phyloP scores from a whole-genome alignment of 2,113 vertebrate genomes.

The Plectropomus leopardus region DNA sequence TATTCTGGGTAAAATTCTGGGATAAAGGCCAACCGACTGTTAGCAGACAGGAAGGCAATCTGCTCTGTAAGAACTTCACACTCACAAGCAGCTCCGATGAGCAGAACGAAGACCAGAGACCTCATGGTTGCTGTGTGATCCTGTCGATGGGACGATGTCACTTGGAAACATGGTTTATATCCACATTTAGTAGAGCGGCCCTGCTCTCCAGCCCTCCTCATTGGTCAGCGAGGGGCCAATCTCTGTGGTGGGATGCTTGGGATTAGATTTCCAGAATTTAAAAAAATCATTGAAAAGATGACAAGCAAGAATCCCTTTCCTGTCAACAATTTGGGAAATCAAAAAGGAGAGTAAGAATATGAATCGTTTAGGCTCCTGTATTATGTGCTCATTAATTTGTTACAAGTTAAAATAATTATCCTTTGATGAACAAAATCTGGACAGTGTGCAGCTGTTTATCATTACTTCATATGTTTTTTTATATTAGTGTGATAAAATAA shows the following conservation, averaged over 20 bases:
- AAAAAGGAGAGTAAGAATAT: neutral
- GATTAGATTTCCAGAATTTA: conserved; percentile 7
- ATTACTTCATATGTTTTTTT: neutral
- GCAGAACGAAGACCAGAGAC: conserved; percentile 83
- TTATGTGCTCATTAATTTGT: neutral
- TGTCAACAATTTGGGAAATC: neutral
- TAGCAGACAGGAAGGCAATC: neutral
- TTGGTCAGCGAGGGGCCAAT: conserved; percentile 62
- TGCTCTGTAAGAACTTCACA: neutral
- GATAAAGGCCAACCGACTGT: conserved; percentile 12
- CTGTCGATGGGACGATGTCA: conserved; percentile 38
- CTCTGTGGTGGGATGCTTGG: neutral
- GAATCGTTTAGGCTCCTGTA: neutral
- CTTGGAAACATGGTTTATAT: conserved; percentile 51
- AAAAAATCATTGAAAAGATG: neutral
- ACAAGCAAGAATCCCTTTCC: neutral
- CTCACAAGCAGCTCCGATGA: conserved; percentile 83
- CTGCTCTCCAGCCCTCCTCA: neutral
- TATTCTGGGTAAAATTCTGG: neutral
- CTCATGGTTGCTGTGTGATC: conserved; percentile 79
- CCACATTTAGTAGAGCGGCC: conserved; percentile 12
- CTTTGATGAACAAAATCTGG: neutral
- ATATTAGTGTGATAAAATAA: neutral
- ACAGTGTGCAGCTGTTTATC: neutral
- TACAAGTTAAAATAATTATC: neutral